Evolutionary conservation across 2,113 vertebrate species (phyloP), one percentile per base, ranked within the genome.

Genomic region (Bubo bubo): DNA sequence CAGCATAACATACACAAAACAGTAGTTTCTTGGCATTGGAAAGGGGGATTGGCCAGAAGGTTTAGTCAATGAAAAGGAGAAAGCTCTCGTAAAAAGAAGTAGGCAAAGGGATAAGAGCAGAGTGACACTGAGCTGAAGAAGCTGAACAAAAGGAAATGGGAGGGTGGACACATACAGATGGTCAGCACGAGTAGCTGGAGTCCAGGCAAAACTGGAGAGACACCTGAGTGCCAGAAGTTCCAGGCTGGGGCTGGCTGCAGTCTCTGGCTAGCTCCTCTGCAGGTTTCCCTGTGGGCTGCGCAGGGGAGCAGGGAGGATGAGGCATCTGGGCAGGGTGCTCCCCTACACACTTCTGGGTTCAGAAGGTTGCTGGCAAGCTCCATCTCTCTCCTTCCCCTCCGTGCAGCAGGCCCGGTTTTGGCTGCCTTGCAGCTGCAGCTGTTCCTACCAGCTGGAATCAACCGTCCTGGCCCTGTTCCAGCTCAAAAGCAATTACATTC

Each of bases 371-470:
- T 95, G 93, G 93, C 87, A 90, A 95, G 50, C 85, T 60, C 72
- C 2, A 3, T 50, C 20, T 49, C 74, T 32, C 63, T 74, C 79
- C 82, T 93, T 96, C 45, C 71, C 37, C 59, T 94, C 74, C 0
- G 11, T 95, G 90, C 90, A 79, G 79, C 95, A 83, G 30, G 71
- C 59, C 53, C 0, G 2, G 63, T 86, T 92, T 94, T 97, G 97
- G 95, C 93, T 76, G 94, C 73, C 81, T 88, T 80, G 1, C 71
- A 68, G 79, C 94, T 92, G 96, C 96, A 97, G 96, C 96, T 97
- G 96, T 96, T 95, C 94, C 74, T 96, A 96, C 96, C 95, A 96
- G 96, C 95, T 97, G 96, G 95, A 96, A 96, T 96, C 92, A 96
- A 97, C 95, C 62, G 85, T 91, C 90, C 95, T 97, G 96, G 95